These are phyloP conservation scores for Sorex araneus DNA, from an alignment of 2,113 vertebrate genomes.

Conservation along the genomic window DNA sequence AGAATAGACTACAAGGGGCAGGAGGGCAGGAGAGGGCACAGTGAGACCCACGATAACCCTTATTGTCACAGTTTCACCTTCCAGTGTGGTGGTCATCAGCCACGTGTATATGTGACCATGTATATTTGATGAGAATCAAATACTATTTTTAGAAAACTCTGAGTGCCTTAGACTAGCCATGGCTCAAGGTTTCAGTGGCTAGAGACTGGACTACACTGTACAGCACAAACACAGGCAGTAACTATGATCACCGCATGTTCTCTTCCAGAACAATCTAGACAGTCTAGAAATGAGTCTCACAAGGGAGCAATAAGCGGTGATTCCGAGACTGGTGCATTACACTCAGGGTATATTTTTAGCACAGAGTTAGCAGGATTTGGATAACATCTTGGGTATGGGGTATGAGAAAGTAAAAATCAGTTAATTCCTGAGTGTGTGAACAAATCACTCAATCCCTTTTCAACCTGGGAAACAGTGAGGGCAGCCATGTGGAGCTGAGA, in stretches of 20 bases:
- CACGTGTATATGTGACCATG: not conserved
- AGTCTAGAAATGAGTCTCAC: not conserved
- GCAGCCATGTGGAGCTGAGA: not conserved
- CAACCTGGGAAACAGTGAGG: not conserved
- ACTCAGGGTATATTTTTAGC: constrained; percentile 8
- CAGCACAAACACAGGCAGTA: not conserved
- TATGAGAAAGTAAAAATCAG: not conserved
- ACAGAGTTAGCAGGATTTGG: not conserved
- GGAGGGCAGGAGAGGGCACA: not conserved
- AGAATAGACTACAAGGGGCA: not conserved
- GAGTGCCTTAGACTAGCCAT: not conserved
- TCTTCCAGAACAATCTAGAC: not conserved
- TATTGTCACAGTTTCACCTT: not conserved
- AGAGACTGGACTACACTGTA: not conserved
- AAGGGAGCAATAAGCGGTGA: not conserved
- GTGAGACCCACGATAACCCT: not conserved
- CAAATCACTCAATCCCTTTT: constrained; percentile 46
- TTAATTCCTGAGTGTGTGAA: not conserved
- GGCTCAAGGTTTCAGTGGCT: not conserved
- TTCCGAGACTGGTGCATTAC: not conserved
- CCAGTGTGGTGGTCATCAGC: too few relatives aligned
- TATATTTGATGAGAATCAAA: constrained; percentile 14
- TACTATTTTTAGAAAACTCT: not conserved
- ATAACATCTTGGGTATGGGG: not conserved
- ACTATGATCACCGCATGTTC: not conserved